These are phyloP conservation scores for Onychostruthus taczanowskii DNA, from an alignment of 2,113 vertebrate species.

Conservation along the genomic window DNA sequence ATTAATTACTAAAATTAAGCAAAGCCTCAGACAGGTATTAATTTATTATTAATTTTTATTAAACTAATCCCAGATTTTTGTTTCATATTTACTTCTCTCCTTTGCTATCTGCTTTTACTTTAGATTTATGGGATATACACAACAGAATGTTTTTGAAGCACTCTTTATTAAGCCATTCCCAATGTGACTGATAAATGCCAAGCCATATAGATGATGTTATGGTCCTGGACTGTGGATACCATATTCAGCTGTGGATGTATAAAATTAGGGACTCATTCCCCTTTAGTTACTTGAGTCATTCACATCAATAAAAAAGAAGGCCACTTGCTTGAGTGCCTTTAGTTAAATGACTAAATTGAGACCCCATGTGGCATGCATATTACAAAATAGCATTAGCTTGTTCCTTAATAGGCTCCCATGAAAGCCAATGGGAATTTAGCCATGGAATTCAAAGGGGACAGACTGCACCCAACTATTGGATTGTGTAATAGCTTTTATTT, in stretches of 20 bases:
- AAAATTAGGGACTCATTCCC: neutral
- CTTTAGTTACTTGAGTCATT: neutral
- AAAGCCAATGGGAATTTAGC: slow-evolving; percentile 12
- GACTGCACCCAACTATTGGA: slow-evolving; percentile 9
- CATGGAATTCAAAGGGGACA: slow-evolving; percentile 18
- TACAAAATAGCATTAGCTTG: slow-evolving; percentile 23
- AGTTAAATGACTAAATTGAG: slow-evolving; percentile 35
- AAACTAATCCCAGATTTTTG: neutral
- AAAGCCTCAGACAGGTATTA: neutral
- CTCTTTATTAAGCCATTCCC: neutral
- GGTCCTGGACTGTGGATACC: neutral
- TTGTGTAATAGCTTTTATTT: slow-evolving; percentile 57
- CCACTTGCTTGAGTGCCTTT: slow-evolving; percentile 7
- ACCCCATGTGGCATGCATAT: neutral
- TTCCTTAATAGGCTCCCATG: neutral
- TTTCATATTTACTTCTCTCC: neutral
- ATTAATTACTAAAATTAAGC: neutral
- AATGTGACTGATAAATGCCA: neutral
- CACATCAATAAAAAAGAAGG: neutral
- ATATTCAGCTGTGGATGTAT: neutral
- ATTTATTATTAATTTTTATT: neutral
- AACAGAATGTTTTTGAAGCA: neutral
- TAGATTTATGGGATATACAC: neutral
- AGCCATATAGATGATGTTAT: neutral
- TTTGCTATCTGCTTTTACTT: neutral